Base-by-base conservation (phyloP, 1,140 invertebrate genomes). In the Halyomorpha halys region DNA sequence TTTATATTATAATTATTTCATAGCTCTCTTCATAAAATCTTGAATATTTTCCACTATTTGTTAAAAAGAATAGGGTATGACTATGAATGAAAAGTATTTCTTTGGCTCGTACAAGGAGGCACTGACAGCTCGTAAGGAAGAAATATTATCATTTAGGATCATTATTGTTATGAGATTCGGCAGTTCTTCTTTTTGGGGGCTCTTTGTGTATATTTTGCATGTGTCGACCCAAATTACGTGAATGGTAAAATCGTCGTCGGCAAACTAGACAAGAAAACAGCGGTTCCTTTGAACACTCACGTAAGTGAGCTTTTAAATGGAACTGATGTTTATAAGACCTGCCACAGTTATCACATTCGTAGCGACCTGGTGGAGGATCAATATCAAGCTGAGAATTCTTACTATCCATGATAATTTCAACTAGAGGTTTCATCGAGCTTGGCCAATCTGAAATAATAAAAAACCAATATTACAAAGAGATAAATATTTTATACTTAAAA, bases 191-290 rank as follows among this genome's bases (percentile, higher is more conserved):
- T 25, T 56, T 56, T 3, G 53, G 53, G 14, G 53, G 53, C 23
- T 56, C 23, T 44, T 66, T 66, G 44, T 70, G 69, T 2, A 69
- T 62, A 19, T 67, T 64, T 5, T 44, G 34, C 34, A 70, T 19
- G 49, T 70, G 69, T 19, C 64, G 54, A 5, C 56, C 67, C 13
- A 70, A 56, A 44, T 69, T 67, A 9, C 66, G 15, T 2, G 49
- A 39, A 44, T 68, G 69, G 25, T 64, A 68, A 44, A 68, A 68
- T 34, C 61, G 59, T 21, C 49, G 25, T 0, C 56, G 16, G 44
- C 77, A 79, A 34, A 73, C 70, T 9, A 59, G 65, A 64, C 78
- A 79, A 23, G 61, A 53, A 62, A 72, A 70, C 13, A 68, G n/a
- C n/a, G 68, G 67, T 45, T 68, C 63, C 14, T 65, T 66, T n/a